A percentile compares a stretch with the other conserved stretches of the same genome.
Conservation (phyloP, 1,140 invertebrate genomes). For the Vanessa atalanta region DNA sequence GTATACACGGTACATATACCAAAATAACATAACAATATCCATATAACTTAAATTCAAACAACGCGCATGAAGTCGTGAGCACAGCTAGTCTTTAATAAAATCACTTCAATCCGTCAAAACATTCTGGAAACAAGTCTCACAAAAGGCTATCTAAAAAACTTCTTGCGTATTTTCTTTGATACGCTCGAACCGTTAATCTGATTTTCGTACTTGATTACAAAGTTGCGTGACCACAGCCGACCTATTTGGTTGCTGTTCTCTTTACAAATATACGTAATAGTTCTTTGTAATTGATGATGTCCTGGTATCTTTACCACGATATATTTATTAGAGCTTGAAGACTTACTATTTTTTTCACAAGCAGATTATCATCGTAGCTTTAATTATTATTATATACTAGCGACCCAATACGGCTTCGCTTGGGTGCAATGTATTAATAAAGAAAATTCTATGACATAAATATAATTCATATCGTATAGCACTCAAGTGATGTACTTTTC, state of each 20-base stretch:
- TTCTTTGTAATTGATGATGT: conserved; percentile 5
- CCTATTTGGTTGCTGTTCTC: background rate
- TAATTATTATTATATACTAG: background rate
- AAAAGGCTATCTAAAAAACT: background rate
- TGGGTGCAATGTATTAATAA: too few species aligned
- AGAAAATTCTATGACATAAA: too few species aligned
- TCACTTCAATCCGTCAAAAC: background rate
- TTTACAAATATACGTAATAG: conserved; percentile 9
- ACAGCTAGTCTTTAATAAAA: too few species aligned
- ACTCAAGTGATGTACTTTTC: too few species aligned
- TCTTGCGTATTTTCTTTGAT: background rate
- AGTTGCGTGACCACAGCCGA: conserved; percentile 9
- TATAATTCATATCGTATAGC: too few species aligned
- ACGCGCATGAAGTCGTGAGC: too few species aligned
- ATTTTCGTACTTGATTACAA: conserved; percentile 13
- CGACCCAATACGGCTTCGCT: too few species aligned
- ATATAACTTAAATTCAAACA: too few species aligned
- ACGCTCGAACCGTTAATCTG: background rate
- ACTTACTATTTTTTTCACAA: too few species aligned
- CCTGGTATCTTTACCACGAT: background rate
- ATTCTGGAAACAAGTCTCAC: background rate
- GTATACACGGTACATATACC: too few species aligned
- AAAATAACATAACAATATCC: too few species aligned
- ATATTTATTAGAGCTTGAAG: background rate
- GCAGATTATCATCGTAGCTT: background rate